These are phyloP conservation scores for Cavia porcellus DNA, from an alignment of 2,113 vertebrate genomes.

Conservation along the genomic window DNA sequence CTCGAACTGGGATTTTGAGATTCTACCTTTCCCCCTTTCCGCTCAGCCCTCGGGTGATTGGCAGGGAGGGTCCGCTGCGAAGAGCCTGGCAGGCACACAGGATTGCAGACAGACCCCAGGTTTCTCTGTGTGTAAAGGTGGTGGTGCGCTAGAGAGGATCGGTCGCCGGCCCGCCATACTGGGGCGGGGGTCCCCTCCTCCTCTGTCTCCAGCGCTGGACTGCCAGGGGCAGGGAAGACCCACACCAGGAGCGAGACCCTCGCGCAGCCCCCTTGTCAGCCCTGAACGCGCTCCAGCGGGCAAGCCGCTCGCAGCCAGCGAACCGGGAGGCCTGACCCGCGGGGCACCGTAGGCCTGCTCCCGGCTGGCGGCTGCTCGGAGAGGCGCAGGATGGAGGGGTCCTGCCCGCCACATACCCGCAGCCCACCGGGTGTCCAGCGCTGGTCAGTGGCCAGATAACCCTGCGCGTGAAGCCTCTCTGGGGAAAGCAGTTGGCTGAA, in stretches of 20 bases:
- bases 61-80: not conserved
- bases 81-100: not conserved
- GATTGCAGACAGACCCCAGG: constrained; percentile 30
- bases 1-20: not conserved
- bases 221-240: not conserved
- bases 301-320: not conserved
- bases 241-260: not conserved
- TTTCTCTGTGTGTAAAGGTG: not conserved
- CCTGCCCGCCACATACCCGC: no score
- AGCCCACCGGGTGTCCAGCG: not conserved
- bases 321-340: not conserved
- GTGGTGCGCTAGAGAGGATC: not conserved
- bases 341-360: not conserved
- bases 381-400: not conserved
- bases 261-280: not conserved
- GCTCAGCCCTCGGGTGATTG: constrained; percentile 39
- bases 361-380: not conserved
- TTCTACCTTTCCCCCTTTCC: not conserved
- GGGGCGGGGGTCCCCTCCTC: not conserved
- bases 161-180: not conserved
- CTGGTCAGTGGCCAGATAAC: not conserved
- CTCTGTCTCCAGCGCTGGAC: not conserved
- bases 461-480: not conserved
- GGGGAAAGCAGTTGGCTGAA: not conserved
- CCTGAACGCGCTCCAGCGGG: not conserved